Evolutionary conservation across 1,140 invertebrate genomes (phyloP).

Genomic region (Pissodes strobi): DNA sequence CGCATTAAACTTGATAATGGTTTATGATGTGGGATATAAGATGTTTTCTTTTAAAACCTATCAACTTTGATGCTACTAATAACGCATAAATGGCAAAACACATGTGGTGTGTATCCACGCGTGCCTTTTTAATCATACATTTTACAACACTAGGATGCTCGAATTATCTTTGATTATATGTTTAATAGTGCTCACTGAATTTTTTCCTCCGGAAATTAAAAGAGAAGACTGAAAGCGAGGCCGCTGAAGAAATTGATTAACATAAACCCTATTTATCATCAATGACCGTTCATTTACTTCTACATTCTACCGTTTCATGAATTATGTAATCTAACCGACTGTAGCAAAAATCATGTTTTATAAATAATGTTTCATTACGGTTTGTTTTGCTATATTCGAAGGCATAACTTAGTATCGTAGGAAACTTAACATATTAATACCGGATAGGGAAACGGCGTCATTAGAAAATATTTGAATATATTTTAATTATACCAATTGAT

Average conservation of each 20-base stretch:
- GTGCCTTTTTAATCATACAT: neutral
- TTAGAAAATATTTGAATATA: no score
- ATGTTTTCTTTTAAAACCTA: no score
- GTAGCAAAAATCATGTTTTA: constrained; percentile 13
- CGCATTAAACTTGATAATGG: no score
- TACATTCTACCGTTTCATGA: constrained; percentile 4
- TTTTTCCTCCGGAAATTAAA: constrained; percentile 6
- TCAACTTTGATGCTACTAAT: no score
- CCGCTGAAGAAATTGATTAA: constrained; percentile 14
- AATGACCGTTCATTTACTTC: constrained; percentile 14
- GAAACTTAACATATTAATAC: no score
- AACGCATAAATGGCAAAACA: no score
- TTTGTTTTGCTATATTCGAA: no score
- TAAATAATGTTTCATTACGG: constrained; percentile 1
- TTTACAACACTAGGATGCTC: neutral
- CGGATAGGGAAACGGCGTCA: no score
- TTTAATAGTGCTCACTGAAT: neutral
- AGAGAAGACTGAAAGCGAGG: neutral
- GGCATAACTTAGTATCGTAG: no score
- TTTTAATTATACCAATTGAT: no score
- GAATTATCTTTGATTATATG: constrained; percentile 4
- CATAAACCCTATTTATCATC: constrained; percentile 10
- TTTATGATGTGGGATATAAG: no score
- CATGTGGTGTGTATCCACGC: no score
- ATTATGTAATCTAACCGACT: constrained; percentile 5